Percentiles rank a stretch among this genome's conserved stretches.
phyloP scores from a whole-genome alignment of 2,797 vertebrate genomes.

The Sciurus vulgaris region DNA sequence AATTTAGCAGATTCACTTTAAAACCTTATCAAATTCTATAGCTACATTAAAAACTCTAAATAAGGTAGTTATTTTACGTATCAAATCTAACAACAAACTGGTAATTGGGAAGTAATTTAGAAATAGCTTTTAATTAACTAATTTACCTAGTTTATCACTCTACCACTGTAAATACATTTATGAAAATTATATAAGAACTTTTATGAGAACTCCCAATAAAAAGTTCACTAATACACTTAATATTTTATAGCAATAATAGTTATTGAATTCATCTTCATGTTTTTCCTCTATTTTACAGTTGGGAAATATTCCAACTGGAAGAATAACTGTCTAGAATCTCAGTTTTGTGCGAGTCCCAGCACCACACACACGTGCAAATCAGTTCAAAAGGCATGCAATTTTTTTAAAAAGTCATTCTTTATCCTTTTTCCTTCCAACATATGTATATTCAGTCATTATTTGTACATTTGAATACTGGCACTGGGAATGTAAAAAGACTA shows the following conservation, averaged over 20 bases:
- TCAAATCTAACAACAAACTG: not conserved
- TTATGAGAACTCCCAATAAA: constrained; percentile 31
- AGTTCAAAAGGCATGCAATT: not conserved
- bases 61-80: not conserved
- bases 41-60: not conserved
- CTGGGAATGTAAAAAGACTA: constrained; percentile 18
- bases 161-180: not conserved
- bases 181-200: not conserved
- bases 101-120: not conserved
- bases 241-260: not conserved
- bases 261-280: not conserved
- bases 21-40: constrained; percentile 34
- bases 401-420: not conserved
- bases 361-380: no score
- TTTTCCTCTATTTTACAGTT: constrained; percentile 1
- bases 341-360: no score
- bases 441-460: not conserved
- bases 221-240: not conserved
- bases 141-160: not conserved
- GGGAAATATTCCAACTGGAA: not conserved
- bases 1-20: not conserved
- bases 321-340: not conserved
- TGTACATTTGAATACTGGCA: not conserved
- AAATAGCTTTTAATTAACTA: constrained; percentile 30
- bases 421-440: not conserved